These are phyloP conservation scores for Scaptomyza tumidula DNA, from an alignment of 2,888 invertebrate species.

Conservation along the genomic window DNA sequence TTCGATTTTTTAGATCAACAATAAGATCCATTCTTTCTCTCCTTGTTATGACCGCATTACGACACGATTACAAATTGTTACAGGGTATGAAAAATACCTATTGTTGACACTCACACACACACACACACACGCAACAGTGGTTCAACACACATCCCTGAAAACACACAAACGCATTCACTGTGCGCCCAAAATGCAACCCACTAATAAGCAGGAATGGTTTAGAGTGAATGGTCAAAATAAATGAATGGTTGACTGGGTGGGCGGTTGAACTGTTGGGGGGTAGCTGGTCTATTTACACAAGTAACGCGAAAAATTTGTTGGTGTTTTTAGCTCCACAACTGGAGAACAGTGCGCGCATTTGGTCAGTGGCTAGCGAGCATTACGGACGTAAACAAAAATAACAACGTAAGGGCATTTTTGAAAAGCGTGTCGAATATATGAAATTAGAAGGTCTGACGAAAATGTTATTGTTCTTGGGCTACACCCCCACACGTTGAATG, in stretches of 20 bases:
- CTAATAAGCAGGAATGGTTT: slow-evolving; percentile 51
- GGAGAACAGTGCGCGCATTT: slow-evolving; percentile 58
- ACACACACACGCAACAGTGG: slow-evolving; percentile 15
- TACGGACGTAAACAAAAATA: slow-evolving; percentile 29
- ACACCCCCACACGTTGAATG: slow-evolving; percentile 30
- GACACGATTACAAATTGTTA: neutral
- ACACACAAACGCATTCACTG: neutral
- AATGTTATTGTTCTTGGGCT: slow-evolving; percentile 29
- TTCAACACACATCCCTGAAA: slow-evolving; percentile 3
- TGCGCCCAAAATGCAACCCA: slow-evolving; percentile 20
- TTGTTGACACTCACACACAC: neutral
- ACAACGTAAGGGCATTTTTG: neutral
- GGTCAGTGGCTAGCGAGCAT: slow-evolving; percentile 57
- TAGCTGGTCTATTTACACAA: slow-evolving; percentile 26
- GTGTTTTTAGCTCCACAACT: slow-evolving; percentile 41
- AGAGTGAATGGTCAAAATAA: slow-evolving; percentile 41
- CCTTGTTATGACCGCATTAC: neutral
- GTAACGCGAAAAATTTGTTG: slow-evolving; percentile 54
- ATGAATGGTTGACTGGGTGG: slow-evolving; percentile 18
- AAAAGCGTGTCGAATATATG: slow-evolving; percentile 13
- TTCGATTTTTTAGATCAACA: too few relatives aligned
- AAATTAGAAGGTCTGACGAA: slow-evolving; percentile 36
- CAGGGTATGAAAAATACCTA: slow-evolving; percentile 12
- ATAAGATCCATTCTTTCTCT: neutral
- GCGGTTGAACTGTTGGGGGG: neutral